phyloP scores from a whole-genome alignment of 2,888 invertebrate species.

The Acrobeloides nanus region DNA sequence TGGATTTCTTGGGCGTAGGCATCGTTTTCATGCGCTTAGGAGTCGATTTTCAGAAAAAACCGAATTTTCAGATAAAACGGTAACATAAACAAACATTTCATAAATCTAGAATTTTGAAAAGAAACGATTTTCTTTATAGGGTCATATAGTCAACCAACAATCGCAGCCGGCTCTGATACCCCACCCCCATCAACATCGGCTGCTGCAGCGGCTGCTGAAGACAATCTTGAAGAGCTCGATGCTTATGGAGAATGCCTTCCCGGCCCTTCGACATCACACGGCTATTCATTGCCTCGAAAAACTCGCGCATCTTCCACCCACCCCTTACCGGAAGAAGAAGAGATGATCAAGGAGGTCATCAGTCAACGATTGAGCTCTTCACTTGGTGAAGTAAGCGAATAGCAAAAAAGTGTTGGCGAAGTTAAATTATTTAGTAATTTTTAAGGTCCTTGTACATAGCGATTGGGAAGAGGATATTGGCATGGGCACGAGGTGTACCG shows the following conservation, averaged over 20 bases:
- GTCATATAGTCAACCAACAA: not conserved
- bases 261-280: conserved; percentile 3
- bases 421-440: too few species aligned
- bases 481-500: too few species aligned
- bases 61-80: too few species aligned
- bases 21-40: too few species aligned
- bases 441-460: conserved; percentile 14
- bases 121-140: too few species aligned
- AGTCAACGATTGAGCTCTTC: not conserved
- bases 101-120: too few species aligned
- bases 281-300: not conserved
- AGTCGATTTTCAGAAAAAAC: too few species aligned
- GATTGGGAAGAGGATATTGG: not conserved
- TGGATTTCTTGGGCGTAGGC: too few species aligned
- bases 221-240: conserved; percentile 19
- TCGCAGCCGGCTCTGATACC: not conserved
- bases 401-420: too few species aligned
- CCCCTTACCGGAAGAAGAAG: conserved; percentile 13
- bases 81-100: too few species aligned
- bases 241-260: conserved; percentile 24
- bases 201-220: conserved; percentile 1
- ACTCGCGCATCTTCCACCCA: conserved; percentile 1
- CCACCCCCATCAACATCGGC: not conserved
- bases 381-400: not conserved
- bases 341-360: conserved; percentile 7